Conservation (phyloP, 2,797 vertebrate genomes). For the Acomys russatus region DNA sequence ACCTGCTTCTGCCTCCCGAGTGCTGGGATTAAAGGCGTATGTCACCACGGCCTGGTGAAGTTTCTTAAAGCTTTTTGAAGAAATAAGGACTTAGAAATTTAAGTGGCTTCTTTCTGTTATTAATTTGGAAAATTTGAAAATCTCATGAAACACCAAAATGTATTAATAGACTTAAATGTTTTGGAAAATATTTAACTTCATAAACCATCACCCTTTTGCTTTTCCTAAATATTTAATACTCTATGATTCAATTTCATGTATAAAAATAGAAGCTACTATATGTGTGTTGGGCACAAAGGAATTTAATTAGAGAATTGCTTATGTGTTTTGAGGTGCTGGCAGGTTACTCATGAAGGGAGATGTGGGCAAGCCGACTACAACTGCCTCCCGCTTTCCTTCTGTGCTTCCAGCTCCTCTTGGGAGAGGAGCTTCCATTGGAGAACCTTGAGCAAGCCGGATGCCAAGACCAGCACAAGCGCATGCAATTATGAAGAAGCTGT, state of each 20-base stretch:
- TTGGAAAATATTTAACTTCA: conserved; percentile 27
- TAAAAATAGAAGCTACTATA: background rate
- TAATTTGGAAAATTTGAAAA: conserved; percentile 47
- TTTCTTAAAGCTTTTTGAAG: background rate
- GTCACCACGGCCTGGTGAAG: background rate
- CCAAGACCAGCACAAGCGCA: background rate
- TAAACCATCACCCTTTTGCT: conserved; percentile 30
- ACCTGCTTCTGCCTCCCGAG: no score
- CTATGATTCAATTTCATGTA: background rate
- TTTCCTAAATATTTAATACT: background rate
- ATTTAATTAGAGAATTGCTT: background rate
- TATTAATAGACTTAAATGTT: background rate
- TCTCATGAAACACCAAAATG: conserved; percentile 13
- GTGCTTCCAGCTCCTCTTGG: background rate
- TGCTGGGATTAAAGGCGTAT: no score
- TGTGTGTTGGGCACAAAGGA: conserved; percentile 4
- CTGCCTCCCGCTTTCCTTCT: background rate
- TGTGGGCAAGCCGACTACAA: background rate
- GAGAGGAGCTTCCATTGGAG: background rate
- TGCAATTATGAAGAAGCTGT: background rate
- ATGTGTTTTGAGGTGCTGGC: background rate
- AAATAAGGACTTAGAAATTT: conserved; percentile 16
- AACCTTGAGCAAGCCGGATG: background rate
- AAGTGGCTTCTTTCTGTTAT: conserved; percentile 18
- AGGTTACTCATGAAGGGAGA: background rate